These are phyloP conservation scores for Hyposmocoma kahamanoa DNA, from an alignment of 1,140 invertebrate species.

Conservation along the genomic window DNA sequence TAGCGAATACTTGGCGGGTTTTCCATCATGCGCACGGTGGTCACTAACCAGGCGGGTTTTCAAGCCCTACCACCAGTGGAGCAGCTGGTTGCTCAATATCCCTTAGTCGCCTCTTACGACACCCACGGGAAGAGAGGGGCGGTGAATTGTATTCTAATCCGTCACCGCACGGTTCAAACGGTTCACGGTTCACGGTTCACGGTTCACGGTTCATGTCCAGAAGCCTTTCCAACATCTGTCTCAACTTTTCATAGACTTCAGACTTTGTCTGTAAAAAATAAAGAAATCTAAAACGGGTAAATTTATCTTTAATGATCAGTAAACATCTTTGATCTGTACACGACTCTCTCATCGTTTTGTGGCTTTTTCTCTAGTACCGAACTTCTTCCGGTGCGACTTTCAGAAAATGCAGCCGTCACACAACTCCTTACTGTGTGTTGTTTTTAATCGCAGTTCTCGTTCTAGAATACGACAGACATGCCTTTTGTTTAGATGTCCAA, in stretches of 20 bases:
- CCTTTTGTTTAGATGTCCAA: constrained; percentile 1
- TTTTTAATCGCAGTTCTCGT: constrained; percentile 7
- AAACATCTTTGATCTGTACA: constrained; percentile 4
- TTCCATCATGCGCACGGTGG: no score
- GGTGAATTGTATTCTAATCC: no score
- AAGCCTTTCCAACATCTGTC: constrained; percentile 2
- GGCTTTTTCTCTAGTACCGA: constrained; percentile 15
- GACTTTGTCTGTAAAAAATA: constrained; percentile 8
- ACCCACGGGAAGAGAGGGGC: no score
- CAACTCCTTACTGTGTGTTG: constrained; percentile 5
- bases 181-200: no score
- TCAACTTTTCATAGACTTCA: constrained; percentile 3
- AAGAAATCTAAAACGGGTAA: not conserved
- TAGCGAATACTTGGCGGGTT: no score
- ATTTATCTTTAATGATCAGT: constrained; percentile 11
- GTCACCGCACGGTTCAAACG: no score
- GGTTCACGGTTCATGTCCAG: constrained; percentile 4
- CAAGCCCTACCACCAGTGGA: no score
- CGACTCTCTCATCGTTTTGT: constrained; percentile 10
- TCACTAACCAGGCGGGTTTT: no score
- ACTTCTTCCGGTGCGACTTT: constrained; percentile 14
- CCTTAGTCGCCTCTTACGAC: no score
- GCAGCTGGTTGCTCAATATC: no score
- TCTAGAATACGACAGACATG: constrained; percentile 1
- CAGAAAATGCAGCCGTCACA: constrained; percentile 16